Percentiles rank a stretch among this genome's conserved stretches.
Evolutionary conservation across 2,797 vertebrate species (phyloP).

Genomic region (Pitangus sulphuratus): DNA sequence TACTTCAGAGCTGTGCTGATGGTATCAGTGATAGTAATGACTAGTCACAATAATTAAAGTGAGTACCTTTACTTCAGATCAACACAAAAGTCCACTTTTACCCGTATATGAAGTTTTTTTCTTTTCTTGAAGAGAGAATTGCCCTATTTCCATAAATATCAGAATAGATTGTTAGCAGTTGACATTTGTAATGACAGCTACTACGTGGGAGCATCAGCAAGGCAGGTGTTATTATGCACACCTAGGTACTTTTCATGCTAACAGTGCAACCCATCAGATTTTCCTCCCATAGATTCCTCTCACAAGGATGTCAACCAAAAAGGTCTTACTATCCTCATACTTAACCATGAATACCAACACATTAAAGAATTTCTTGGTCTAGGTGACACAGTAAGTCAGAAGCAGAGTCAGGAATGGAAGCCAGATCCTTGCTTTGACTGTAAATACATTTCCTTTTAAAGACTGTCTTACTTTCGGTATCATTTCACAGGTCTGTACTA

Average conservation of each 20-base stretch:
- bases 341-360: neutral
- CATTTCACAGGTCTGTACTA: neutral
- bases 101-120: neutral
- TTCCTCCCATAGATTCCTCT: neutral
- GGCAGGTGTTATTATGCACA: neutral
- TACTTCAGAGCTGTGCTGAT: neutral
- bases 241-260: neutral
- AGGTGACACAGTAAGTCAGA: neutral
- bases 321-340: neutral
- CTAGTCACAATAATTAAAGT: neutral
- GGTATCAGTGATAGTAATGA: neutral
- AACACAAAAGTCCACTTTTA: neutral
- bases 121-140: neutral
- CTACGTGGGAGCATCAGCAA: neutral
- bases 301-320: neutral
- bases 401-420: neutral
- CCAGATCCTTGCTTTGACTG: neutral
- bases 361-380: neutral
- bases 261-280: neutral
- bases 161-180: neutral
- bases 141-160: neutral
- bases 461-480: neutral
- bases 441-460: neutral
- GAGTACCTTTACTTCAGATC: neutral
- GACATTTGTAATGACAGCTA: constrained; percentile 16